These are phyloP conservation scores for Hypena proboscidalis DNA, from an alignment of 2,888 invertebrate genomes.

Conservation along the genomic window DNA sequence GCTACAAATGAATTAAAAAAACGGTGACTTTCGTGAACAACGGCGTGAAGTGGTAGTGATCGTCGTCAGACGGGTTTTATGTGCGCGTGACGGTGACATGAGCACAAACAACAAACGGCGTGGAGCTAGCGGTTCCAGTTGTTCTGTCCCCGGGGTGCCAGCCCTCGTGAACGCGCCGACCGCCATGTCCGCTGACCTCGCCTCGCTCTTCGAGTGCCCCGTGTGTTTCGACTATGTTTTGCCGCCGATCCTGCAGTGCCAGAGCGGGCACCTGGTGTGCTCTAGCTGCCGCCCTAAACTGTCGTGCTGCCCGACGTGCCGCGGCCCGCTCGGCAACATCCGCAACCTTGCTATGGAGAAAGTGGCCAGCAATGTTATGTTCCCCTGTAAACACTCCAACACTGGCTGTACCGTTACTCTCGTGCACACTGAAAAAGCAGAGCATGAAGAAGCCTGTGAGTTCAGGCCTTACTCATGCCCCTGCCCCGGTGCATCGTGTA, in stretches of 20 bases:
- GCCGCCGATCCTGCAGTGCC: constrained; percentile 99
- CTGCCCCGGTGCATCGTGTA: constrained; percentile 99
- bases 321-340: constrained; percentile 98
- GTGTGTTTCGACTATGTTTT: constrained; percentile 99
- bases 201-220: constrained; percentile 96
- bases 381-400: constrained; percentile 99
- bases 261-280: constrained; percentile 99
- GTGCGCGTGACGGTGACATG: constrained; percentile 82
- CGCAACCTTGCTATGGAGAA: constrained; percentile 99
- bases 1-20: constrained; percentile 73
- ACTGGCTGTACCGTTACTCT: constrained; percentile 97
- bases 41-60: constrained; percentile 57
- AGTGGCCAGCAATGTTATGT: constrained; percentile 98
- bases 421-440: constrained; percentile 98
- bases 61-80: constrained; percentile 70
- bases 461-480: constrained; percentile 99
- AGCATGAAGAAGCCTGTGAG: constrained; percentile 99
- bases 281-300: constrained; percentile 98
- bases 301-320: constrained; percentile 98
- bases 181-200: constrained; percentile 93
- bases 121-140: constrained; percentile 84
- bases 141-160: constrained; percentile 80
- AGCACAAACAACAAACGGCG: constrained; percentile 84
- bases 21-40: constrained; percentile 42
- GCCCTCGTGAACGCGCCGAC: constrained; percentile 85